These are phyloP conservation scores for Chionis minor DNA, from an alignment of 2,113 vertebrate genomes.

Conservation along the genomic window DNA sequence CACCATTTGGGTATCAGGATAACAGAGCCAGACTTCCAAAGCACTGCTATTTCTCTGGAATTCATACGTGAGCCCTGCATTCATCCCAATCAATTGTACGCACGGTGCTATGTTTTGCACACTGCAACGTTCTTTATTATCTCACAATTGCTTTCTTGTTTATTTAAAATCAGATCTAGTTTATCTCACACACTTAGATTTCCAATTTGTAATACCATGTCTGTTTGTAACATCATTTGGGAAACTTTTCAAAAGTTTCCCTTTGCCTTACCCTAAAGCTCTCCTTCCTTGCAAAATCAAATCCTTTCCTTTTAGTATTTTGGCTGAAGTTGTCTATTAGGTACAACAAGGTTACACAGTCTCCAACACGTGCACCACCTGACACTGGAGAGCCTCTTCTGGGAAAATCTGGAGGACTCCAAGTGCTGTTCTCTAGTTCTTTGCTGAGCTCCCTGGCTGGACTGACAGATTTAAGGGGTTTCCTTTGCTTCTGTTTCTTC, in stretches of 20 bases:
- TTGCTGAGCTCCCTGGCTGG: neutral
- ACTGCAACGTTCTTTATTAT: neutral
- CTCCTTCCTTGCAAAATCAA: neutral
- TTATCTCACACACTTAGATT: neutral
- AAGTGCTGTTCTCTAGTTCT: neutral
- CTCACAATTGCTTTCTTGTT: neutral
- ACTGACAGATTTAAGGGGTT: neutral
- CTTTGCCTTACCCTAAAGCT: neutral
- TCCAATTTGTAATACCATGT: neutral
- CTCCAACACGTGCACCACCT: neutral
- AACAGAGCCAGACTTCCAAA: neutral
- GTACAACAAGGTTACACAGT: neutral
- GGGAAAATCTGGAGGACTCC: neutral
- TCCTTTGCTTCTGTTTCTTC: neutral
- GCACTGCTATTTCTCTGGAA: neutral
- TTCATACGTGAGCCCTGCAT: neutral
- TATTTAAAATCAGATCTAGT: neutral
- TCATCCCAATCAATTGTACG: rapidly evolving
- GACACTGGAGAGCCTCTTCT: neutral
- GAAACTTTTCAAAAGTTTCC: neutral
- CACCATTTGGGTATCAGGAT: neutral
- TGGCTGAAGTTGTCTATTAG: neutral
- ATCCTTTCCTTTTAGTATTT: neutral
- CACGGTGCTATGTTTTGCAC: neutral
- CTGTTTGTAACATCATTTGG: neutral